These are phyloP conservation scores for Bhutanitis thaidina DNA, from an alignment of 2,888 invertebrate species.

Conservation along the genomic window DNA sequence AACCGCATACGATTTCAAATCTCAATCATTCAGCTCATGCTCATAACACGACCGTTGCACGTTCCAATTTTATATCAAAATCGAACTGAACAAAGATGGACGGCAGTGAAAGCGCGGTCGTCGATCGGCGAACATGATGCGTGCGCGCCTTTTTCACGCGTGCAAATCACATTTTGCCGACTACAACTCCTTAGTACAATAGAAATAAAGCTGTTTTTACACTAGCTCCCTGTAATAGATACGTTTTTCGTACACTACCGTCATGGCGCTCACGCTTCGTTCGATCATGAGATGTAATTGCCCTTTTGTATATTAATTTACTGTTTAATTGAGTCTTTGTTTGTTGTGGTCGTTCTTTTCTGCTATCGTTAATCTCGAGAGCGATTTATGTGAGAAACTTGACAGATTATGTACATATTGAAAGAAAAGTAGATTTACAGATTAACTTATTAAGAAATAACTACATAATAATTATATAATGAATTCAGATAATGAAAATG, in stretches of 20 bases:
- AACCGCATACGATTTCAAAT: slow-evolving; percentile 25
- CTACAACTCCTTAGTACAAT: slow-evolving; percentile 3
- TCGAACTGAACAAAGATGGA: slow-evolving; percentile 53
- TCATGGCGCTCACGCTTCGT: slow-evolving; percentile 54
- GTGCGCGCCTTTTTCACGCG: slow-evolving; percentile 59
- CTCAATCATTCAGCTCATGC: slow-evolving; percentile 30
- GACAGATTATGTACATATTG: too few relatives aligned
- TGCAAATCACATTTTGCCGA: slow-evolving; percentile 34
- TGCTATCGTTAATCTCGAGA: slow-evolving; percentile 5
- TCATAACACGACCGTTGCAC: slow-evolving; percentile 40
- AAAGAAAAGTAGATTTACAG: too few relatives aligned
- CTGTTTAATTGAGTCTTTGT: slow-evolving; percentile 32
- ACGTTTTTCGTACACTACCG: slow-evolving; percentile 60
- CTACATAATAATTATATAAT: too few relatives aligned
- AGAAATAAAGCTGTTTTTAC: slow-evolving; percentile 26
- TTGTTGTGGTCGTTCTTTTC: slow-evolving; percentile 9
- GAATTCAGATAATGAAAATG: too few relatives aligned
- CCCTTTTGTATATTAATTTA: slow-evolving; percentile 66
- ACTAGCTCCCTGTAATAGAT: slow-evolving; percentile 13
- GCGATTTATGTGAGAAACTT: background rate
- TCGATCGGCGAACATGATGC: slow-evolving; percentile 67
- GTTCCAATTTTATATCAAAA: slow-evolving; percentile 66
- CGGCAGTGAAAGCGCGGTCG: slow-evolving; percentile 77
- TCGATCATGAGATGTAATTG: slow-evolving; percentile 67
- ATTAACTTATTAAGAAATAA: too few relatives aligned